A percentile compares a stretch with the other conserved stretches of the same genome.
Conservation (phyloP, 2,113 vertebrate genomes). For the Dromiciops gliroides region DNA sequence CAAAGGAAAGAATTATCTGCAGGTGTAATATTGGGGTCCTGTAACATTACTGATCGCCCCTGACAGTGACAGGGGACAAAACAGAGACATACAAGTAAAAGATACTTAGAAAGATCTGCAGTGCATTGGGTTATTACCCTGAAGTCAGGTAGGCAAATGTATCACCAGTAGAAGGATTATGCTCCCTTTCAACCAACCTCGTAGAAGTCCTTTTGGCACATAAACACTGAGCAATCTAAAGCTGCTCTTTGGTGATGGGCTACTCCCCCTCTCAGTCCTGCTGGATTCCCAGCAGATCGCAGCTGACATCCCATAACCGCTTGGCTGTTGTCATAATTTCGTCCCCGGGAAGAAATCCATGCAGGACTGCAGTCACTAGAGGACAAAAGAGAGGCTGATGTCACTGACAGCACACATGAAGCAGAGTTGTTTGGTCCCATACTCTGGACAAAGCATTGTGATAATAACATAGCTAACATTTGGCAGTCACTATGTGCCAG, state of each 20-base stretch:
- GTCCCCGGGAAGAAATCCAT: conserved; percentile 88
- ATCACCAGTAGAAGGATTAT: not conserved
- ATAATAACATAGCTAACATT: not conserved
- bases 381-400: conserved; percentile 54
- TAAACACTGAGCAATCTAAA: not conserved
- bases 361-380: conserved; percentile 92
- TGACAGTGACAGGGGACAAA: conserved; percentile 19
- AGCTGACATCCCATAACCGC: conserved; percentile 93
- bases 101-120: not conserved
- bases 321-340: conserved; percentile 89
- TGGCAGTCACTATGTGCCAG: not conserved
- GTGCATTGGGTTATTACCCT: not conserved
- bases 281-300: conserved; percentile 91
- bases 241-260: conserved; percentile 28
- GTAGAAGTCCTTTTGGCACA: conserved; percentile 33
- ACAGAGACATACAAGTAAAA: conserved; percentile 17
- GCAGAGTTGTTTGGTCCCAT: not conserved
- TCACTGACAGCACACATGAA: conserved; percentile 9
- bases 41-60: not conserved
- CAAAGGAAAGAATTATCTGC: conserved; percentile 13
- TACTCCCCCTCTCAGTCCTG: conserved; percentile 85
- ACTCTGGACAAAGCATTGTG: conserved; percentile 2
- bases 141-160: not conserved
- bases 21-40: not conserved
- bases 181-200: conserved; percentile 2